A percentile compares a stretch with the other conserved stretches of the same genome.
phyloP scores from a whole-genome alignment of 2,113 vertebrate species.

The Crotophaga sulcirostris region DNA sequence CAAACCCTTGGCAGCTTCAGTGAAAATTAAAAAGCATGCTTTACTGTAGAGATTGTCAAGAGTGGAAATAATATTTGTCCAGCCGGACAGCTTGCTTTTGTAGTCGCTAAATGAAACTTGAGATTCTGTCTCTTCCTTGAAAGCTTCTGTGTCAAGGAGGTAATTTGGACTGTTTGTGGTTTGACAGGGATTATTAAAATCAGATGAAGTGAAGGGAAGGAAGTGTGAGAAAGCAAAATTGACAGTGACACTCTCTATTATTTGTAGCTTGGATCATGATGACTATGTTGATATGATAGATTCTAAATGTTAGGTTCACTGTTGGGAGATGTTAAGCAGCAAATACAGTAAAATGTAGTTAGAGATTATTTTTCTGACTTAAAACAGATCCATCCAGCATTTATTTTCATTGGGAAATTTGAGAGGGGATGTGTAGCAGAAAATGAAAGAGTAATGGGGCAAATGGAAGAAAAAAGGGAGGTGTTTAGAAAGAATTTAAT shows the following conservation, averaged over 20 bases:
- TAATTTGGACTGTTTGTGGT: conserved; percentile 92
- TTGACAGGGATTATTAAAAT: conserved; percentile 99
- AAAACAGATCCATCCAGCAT: conserved; percentile 22
- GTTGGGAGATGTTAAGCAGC: conserved; percentile 82
- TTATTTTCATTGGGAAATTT: conserved; percentile 42
- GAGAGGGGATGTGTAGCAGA: neutral
- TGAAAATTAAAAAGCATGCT: conserved; percentile 90
- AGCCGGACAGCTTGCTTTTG: conserved; percentile 96
- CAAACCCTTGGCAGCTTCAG: conserved; percentile 78
- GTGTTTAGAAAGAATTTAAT: conserved; percentile 31
- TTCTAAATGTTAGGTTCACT: conserved; percentile 78
- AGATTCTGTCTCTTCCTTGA: conserved; percentile 92
- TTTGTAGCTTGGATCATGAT: conserved; percentile 92
- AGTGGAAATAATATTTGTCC: conserved; percentile 99
- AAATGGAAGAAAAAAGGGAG: neutral
- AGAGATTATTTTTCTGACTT: conserved; percentile 58
- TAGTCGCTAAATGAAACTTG: conserved; percentile 97
- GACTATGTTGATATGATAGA: conserved; percentile 84
- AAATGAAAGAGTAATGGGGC: neutral
- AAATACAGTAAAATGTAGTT: conserved; percentile 70
- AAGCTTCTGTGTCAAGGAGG: conserved; percentile 89
- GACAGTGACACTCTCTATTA: conserved; percentile 98
- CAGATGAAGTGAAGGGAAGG: conserved; percentile 88
- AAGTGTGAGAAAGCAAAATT: conserved; percentile 92
- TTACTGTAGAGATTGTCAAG: conserved; percentile 91